Evolutionary conservation across 2,113 vertebrate species (phyloP).

Genomic region (Callospermophilus lateralis): DNA sequence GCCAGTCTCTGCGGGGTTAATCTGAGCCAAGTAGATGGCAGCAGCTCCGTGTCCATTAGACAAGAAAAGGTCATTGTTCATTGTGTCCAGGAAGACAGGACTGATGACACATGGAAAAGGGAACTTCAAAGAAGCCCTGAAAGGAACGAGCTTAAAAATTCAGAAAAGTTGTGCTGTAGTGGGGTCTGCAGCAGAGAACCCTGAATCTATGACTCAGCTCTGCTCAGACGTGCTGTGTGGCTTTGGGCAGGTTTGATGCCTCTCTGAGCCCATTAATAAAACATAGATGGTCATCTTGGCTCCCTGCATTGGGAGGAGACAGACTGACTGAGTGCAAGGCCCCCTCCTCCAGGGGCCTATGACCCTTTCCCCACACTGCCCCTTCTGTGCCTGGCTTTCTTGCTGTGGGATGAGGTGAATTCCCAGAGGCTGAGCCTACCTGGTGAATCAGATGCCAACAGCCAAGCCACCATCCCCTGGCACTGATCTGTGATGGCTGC

Average conservation of each 20-base stretch:
- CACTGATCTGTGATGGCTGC: not conserved
- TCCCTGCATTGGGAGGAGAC: not conserved
- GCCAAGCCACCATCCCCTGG: not conserved
- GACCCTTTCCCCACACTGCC: not conserved
- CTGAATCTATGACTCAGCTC: too few species aligned
- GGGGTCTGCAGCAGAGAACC: too few species aligned
- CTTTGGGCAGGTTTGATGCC: not conserved
- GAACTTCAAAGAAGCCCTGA: not conserved
- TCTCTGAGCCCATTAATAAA: not conserved
- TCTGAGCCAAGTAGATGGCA: not conserved
- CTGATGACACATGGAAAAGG: not conserved
- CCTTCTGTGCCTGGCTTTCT: too few species aligned
- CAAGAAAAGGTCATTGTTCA: not conserved
- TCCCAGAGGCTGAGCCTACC: not conserved
- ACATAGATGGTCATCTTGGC: not conserved
- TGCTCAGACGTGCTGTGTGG: not conserved
- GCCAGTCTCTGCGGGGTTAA: not conserved
- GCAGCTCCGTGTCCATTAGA: not conserved
- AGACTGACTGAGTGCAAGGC: not conserved
- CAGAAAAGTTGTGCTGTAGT: rapidly evolving
- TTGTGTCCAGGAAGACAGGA: not conserved
- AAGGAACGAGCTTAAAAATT: not conserved
- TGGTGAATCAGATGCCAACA: not conserved
- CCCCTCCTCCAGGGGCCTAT: too few species aligned
- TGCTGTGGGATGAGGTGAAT: too few species aligned